phyloP scores from a whole-genome alignment of 2,113 vertebrate species.

The Carlito syrichta region DNA sequence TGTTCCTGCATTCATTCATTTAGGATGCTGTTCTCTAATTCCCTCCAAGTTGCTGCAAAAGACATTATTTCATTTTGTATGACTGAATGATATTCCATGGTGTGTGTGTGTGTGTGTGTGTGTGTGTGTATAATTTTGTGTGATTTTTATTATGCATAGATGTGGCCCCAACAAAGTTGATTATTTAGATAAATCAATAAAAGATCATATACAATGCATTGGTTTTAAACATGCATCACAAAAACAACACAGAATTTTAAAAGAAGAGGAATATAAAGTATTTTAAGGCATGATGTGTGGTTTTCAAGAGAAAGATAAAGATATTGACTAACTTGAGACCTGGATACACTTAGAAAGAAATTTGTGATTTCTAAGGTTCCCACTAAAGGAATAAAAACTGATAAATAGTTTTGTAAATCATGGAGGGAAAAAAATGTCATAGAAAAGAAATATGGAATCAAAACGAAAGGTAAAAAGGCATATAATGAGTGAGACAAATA shows the following conservation, averaged over 20 bases:
- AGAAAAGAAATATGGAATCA: not conserved
- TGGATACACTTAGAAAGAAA: conserved; percentile 36
- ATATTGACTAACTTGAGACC: conserved; percentile 28
- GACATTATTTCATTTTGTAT: too few species aligned
- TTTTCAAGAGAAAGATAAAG: conserved; percentile 21
- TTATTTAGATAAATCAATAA: not conserved
- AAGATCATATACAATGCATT: not conserved
- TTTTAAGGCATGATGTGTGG: conserved; percentile 23
- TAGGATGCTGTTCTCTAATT: too few species aligned
- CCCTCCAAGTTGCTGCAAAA: too few species aligned
- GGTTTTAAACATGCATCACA: not conserved
- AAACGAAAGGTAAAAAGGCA: not conserved
- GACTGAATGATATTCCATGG: too few species aligned
- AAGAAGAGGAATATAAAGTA: not conserved
- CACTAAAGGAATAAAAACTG: not conserved
- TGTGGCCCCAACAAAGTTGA: not conserved
- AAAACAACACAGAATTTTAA: not conserved
- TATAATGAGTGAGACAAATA: not conserved
- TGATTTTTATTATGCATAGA: not conserved
- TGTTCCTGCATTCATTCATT: too few species aligned
- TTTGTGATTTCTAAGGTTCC: not conserved
- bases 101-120: too few species aligned
- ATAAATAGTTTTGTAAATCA: not conserved
- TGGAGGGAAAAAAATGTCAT: not conserved
- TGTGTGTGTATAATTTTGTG: too few species aligned